Conservation (phyloP, 2,113 vertebrate genomes). For the Polyodon spathula region DNA sequence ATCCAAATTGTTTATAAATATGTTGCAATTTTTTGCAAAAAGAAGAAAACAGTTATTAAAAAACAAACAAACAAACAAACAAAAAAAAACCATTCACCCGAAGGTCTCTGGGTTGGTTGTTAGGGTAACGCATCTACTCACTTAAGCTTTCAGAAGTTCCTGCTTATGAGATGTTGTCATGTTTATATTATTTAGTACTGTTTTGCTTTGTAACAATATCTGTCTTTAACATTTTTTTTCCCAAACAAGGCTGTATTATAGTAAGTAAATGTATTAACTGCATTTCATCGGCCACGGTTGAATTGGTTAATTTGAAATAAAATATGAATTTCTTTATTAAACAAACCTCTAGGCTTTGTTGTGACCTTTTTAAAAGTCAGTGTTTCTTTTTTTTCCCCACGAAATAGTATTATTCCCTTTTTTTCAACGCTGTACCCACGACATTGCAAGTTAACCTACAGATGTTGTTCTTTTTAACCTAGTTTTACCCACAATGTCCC, state of each 20-base stretch:
- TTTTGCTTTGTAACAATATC: constrained; percentile 32
- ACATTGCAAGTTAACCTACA: neutral
- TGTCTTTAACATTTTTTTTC: constrained; percentile 28
- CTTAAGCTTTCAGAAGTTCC: constrained; percentile 33
- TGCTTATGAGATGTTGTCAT: constrained; percentile 35
- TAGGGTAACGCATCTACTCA: no score
- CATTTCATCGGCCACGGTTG: constrained; percentile 28
- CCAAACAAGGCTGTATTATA: constrained; percentile 31
- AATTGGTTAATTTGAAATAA: constrained; percentile 41
- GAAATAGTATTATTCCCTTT: no score
- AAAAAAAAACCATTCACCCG: constrained; percentile 20
- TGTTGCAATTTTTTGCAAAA: constrained; percentile 49
- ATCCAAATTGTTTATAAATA: constrained; percentile 61
- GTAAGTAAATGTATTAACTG: no score
- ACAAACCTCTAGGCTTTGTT: constrained; percentile 29
- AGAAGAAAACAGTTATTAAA: constrained; percentile 27
- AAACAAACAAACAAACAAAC: constrained; percentile 17
- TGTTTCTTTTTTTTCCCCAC: no score
- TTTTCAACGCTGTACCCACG: constrained; percentile 8
- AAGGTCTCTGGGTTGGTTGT: no score
- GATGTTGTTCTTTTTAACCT: constrained; percentile 12
- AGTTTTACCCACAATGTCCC: constrained; percentile 60
- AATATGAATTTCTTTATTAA: constrained; percentile 39
- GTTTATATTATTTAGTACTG: constrained; percentile 28
- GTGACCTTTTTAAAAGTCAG: constrained; percentile 44